Evolutionary conservation across 2,113 vertebrate species (phyloP), one percentile per base, ranked within the genome.

Genomic region (Rhipidura dahli): DNA sequence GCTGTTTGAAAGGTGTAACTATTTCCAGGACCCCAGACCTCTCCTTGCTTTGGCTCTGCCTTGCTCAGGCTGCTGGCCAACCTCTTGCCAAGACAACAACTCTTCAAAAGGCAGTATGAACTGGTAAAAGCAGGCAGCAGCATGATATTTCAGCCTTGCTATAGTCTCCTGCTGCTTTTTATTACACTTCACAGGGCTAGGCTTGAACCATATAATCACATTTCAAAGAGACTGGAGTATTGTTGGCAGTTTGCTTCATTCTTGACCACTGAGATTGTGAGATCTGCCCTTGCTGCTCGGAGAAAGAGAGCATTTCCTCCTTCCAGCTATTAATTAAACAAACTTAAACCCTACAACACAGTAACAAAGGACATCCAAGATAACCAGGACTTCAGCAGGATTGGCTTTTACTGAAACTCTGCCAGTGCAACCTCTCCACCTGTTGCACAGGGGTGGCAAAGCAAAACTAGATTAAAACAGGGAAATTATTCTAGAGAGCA

Each of bases 141-240:
- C 84, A 51, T 44, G 71, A 60, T 60, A 82, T 87, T 91, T 68
- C 78, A 96, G 88, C 92, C 81, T 69, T 75, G 78, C 71, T 88
- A 56, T 65, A 91, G 87, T 56, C 86, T 95, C 94, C 94, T 51
- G 57, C 73, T 92, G 93, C 51, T 69, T 96, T 95, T 95, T 94
- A 94, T 95, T 96, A 75, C 68, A 91, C 88, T 95, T 79, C 94
- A 90, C 81, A 87, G 93, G 71, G 90, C 83, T 96, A 65, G 61
- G 51, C 81, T 92, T 63, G 73, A 95, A 96, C 95, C 91, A 51
- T 80, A 79, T 92, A 84, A 93, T 94, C 95, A 96, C 69, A 95
- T 96, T 96, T 95, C 91, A 96, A 93, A 96, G 90, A 65, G 31
- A 42, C 69, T 87, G 33, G 47, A 76, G 70, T 47, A 77, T 44